Percentiles rank a stretch among this genome's conserved stretches.
Conservation (phyloP, 2,888 invertebrate genomes). For the Parasteatoda lunata region DNA sequence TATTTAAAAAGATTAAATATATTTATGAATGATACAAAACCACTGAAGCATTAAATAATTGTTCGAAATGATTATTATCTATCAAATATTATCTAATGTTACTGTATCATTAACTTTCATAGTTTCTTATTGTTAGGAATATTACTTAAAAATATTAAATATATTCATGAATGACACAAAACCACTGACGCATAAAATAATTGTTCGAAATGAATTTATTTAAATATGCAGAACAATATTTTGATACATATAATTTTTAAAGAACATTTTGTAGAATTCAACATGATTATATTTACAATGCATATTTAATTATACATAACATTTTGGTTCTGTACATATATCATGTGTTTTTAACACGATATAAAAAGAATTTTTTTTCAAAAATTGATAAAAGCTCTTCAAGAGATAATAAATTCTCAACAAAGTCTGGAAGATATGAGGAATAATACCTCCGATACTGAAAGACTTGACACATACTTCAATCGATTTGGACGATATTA, state of each 20-base stretch:
- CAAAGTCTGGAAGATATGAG: slow-evolving; percentile 61
- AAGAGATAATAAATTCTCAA: slow-evolving; percentile 44
- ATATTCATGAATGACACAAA: no score
- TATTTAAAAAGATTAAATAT: no score
- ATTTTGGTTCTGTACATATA: not conserved
- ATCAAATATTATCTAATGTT: no score
- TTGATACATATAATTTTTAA: not conserved
- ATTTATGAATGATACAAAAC: no score
- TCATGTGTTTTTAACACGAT: not conserved
- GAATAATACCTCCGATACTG: slow-evolving; percentile 53
- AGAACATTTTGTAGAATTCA: not conserved
- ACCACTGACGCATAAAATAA: not conserved
- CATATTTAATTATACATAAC: slow-evolving; percentile 4
- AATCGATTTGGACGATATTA: slow-evolving; percentile 58
- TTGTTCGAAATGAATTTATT: not conserved
- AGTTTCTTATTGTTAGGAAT: no score
- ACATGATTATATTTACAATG: not conserved
- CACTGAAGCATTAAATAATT: no score
- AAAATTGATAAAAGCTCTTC: slow-evolving; percentile 60
- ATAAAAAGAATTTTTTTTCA: slow-evolving; percentile 13
- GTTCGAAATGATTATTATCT: no score
- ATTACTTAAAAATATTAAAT: no score
- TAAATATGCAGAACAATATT: not conserved
- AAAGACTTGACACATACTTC: slow-evolving; percentile 60
- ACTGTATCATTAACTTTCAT: no score